Evolutionary conservation across 2,888 invertebrate genomes (phyloP).

Genomic region (Chymomyza amoena): DNA sequence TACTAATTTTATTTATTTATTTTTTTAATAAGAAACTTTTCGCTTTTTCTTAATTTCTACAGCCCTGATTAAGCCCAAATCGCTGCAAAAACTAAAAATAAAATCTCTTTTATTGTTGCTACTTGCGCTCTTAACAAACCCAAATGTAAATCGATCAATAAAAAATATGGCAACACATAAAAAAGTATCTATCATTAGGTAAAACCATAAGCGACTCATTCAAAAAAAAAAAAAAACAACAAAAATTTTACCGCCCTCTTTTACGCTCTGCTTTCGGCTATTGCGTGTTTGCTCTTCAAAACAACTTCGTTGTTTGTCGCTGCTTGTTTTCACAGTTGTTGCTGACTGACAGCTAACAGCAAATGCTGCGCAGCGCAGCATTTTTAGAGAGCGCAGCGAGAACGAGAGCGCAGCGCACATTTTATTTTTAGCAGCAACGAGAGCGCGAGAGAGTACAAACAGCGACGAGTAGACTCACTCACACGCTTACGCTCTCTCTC

Average conservation of each 20-base stretch:
- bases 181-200: constrained; percentile 23
- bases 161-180: background rate
- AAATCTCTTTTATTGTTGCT: constrained; percentile 7
- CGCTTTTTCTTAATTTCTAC: background rate
- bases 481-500: no score
- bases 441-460: constrained; percentile 23
- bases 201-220: background rate
- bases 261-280: background rate
- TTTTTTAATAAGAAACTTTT: background rate
- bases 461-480: constrained; percentile 11
- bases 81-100: constrained; percentile 16
- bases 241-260: constrained; percentile 6
- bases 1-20: no score
- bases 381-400: constrained; percentile 47
- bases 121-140: background rate
- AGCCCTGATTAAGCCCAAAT: background rate
- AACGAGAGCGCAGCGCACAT: constrained; percentile 45
- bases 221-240: background rate
- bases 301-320: constrained; percentile 43
- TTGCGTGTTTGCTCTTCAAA: constrained; percentile 40
- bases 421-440: constrained; percentile 18
- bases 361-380: constrained; percentile 60
- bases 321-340: constrained; percentile 52
- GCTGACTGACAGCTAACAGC: constrained; percentile 35
- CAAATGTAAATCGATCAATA: background rate